Evolutionary conservation across 2,888 invertebrate genomes (phyloP).

Genomic region (Nephrocerus scutellatus): DNA sequence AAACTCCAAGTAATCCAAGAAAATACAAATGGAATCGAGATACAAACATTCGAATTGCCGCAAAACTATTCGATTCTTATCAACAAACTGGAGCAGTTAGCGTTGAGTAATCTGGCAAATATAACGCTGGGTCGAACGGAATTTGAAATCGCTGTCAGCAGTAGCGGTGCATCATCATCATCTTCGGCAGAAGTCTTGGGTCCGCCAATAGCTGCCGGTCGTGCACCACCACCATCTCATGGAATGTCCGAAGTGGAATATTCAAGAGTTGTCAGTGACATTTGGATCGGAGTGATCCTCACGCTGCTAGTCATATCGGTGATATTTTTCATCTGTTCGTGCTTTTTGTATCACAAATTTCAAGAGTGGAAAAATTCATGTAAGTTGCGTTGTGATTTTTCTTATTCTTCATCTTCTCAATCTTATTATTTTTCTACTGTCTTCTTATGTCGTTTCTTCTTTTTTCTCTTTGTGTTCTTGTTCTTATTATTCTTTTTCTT

Average conservation of each 20-base stretch:
- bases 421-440: conserved; percentile 1
- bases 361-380: conserved; percentile 58
- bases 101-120: conserved; percentile 37
- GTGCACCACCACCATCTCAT: conserved; percentile 30
- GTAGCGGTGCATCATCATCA: conserved; percentile 21
- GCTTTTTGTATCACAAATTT: conserved; percentile 58
- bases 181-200: conserved; percentile 25
- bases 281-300: conserved; percentile 58
- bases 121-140: conserved; percentile 38
- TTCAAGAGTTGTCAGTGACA: conserved; percentile 54
- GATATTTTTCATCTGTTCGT: conserved; percentile 58
- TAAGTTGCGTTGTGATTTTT: conserved; percentile 39
- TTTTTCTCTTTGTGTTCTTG: background rate
- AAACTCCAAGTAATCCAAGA: conserved; percentile 16
- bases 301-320: conserved; percentile 56
- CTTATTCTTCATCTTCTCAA: background rate
- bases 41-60: conserved; percentile 35
- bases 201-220: conserved; percentile 29
- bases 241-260: conserved; percentile 48
- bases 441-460: background rate
- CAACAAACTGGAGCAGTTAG: conserved; percentile 42
- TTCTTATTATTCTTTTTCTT: background rate
- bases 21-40: conserved; percentile 30
- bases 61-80: conserved; percentile 44
- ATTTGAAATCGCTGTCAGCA: conserved; percentile 34